These are phyloP conservation scores for Heliopora coerulea DNA, from an alignment of 92 coral and sea anemone genomes.

Conservation along the genomic window DNA sequence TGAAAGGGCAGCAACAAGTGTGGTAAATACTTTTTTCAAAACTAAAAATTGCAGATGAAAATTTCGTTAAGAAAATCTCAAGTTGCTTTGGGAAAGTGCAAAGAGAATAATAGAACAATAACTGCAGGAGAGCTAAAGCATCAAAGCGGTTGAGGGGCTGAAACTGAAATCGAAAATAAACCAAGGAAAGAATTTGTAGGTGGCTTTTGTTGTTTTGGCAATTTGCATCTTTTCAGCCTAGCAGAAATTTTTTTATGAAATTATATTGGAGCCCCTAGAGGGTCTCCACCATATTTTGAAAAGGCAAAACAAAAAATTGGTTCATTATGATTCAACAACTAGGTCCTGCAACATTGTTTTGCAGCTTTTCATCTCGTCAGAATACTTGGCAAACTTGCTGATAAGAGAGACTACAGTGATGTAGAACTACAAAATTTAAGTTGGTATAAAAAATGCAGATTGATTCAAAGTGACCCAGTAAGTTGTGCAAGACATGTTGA, in stretches of 20 bases:
- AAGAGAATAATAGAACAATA: constrained; percentile 15
- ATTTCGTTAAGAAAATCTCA: constrained; percentile 1
- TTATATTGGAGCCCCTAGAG: constrained; percentile 13
- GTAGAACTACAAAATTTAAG: constrained; percentile 23
- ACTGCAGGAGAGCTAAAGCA: constrained; percentile 34
- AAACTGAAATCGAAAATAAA: too few relatives aligned
- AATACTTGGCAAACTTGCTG: constrained; percentile 39
- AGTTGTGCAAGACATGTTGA: constrained; percentile 67
- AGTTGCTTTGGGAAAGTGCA: constrained; percentile 24
- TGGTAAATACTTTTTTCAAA: constrained; percentile 21
- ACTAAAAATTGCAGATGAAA: constrained; percentile 40
- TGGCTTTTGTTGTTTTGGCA: too few relatives aligned
- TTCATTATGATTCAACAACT: constrained; percentile 48
- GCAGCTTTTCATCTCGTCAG: constrained; percentile 34
- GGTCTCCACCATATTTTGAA: constrained; percentile 32
- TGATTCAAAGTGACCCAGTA: constrained; percentile 55
- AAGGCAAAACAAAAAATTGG: constrained; percentile 25
- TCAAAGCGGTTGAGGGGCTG: background rate
- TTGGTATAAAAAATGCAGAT: constrained; percentile 34
- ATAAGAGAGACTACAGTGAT: constrained; percentile 33
- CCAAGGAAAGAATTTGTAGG: too few relatives aligned
- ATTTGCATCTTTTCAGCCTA: too few relatives aligned
- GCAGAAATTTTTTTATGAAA: too few relatives aligned
- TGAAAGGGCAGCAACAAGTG: constrained; percentile 21
- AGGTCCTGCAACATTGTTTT: constrained; percentile 39